Evolutionary conservation across 2,888 invertebrate species (phyloP), one percentile per base, ranked within the genome.

Genomic region (Aproaerema taeniolella): DNA sequence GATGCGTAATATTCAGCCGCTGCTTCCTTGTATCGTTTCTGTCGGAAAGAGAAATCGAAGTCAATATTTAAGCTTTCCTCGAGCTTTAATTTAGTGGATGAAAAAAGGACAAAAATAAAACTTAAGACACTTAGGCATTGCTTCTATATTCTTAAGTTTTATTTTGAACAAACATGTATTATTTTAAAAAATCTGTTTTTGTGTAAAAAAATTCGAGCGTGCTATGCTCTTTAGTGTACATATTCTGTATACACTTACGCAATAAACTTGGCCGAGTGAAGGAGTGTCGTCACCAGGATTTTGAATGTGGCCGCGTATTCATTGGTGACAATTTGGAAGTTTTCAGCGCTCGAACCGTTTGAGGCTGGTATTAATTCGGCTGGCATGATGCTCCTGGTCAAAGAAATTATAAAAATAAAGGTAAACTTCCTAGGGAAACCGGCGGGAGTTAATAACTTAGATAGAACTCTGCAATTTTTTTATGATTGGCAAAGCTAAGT

Each of bases 1-100:
- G 88, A 69, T 98, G 97, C 0, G 94, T 92, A 72, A 97, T 93
- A 53, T 58, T 50, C 14, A 71, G 45, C 46, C 56, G 46, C 2
- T 12, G 26, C 11, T 26, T 25, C n/a, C n/a, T n/a, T n/a, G n/a
- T n/a, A n/a, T n/a, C n/a, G 5, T 20, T 20, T 20, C 6, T 20
- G 6, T n/a, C n/a, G n/a, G n/a, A n/a, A n/a, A n/a, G n/a, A 20
- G 20, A 20, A n/a, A n/a, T n/a, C n/a, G n/a, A 20, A 7, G 24
- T 20, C 24, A 7, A 8, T 8, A 20, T 7, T 7, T 20, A 20
- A 20, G 24, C n/a, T n/a, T n/a, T n/a, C n/a, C n/a, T n/a, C n/a
- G n/a, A n/a, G n/a, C n/a, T n/a, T n/a, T n/a, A n/a, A n/a, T n/a
- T n/a, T n/a, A n/a, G n/a, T n/a, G n/a, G n/a, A n/a, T n/a, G n/a